These are phyloP conservation scores for Drosophila anceps DNA, from an alignment of 2,888 invertebrate species.

Conservation along the genomic window DNA sequence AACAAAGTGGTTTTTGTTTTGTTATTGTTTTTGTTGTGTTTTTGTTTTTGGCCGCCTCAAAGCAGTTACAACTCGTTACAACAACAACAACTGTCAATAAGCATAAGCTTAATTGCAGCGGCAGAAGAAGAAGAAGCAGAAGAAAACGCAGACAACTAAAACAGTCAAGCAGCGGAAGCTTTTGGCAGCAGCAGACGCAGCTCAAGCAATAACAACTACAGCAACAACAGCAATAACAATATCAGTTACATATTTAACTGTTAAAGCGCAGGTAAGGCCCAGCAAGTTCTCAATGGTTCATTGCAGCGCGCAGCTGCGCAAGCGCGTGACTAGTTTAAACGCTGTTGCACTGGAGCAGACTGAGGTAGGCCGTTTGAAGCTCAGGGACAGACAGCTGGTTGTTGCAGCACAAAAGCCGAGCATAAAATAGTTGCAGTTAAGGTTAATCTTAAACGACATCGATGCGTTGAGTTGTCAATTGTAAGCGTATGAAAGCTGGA, in stretches of 20 bases:
- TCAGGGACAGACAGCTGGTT: conserved; percentile 10
- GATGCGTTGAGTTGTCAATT: neutral
- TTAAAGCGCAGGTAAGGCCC: conserved; percentile 47
- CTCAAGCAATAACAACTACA: neutral
- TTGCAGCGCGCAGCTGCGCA: conserved; percentile 43
- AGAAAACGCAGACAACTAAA: conserved; percentile 1
- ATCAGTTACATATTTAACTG: conserved; percentile 16
- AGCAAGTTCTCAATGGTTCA: conserved; percentile 32
- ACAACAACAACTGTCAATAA: conserved; percentile 31
- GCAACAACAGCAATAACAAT: conserved; percentile 6
- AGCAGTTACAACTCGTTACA: conserved; percentile 61
- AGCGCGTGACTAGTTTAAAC: conserved; percentile 45
- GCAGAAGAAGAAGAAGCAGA: conserved; percentile 5
- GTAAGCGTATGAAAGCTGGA: no score
- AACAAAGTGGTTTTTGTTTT: conserved; percentile 21
- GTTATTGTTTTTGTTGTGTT: conserved; percentile 1
- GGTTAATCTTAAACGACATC: conserved; percentile 10
- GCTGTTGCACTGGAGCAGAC: neutral
- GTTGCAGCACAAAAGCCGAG: conserved; percentile 9
- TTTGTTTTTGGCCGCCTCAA: conserved; percentile 45
- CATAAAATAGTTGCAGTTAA: neutral
- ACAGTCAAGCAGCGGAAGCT: conserved; percentile 26
- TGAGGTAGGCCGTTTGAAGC: neutral
- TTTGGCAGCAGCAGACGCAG: conserved; percentile 29
- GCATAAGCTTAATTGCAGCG: conserved; percentile 38